These are phyloP conservation scores for Drosophila sp. DNA, from an alignment of 1,140 invertebrate genomes.

Conservation along the genomic window DNA sequence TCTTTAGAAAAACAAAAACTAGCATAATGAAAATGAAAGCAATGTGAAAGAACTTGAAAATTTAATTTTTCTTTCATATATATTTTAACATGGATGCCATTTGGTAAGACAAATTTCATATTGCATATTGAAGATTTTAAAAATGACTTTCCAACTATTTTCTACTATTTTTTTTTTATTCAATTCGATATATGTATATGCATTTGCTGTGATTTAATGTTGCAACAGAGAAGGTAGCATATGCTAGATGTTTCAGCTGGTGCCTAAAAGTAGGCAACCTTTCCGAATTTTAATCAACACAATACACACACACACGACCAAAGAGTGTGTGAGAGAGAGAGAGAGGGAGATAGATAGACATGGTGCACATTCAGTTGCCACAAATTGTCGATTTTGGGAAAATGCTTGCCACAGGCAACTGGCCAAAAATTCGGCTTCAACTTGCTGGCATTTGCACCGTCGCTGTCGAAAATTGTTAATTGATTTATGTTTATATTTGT, in stretches of 20 bases:
- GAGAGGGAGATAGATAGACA: neutral
- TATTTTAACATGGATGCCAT: too few relatives aligned
- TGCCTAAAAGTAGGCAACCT: slow-evolving; percentile 65
- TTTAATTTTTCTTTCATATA: too few relatives aligned
- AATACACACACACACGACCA: slow-evolving; percentile 18
- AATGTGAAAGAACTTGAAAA: too few relatives aligned
- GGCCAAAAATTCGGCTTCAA: slow-evolving; percentile 29
- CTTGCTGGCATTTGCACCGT: neutral
- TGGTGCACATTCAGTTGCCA: slow-evolving; percentile 34
- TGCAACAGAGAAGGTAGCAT: neutral
- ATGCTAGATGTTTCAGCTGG: slow-evolving; percentile 13
- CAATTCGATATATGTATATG: too few relatives aligned
- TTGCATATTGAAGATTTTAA: too few relatives aligned
- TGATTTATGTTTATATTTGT: slow-evolving; percentile 82
- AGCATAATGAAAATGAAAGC: too few relatives aligned
- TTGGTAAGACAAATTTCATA: too few relatives aligned
- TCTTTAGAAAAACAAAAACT: too few relatives aligned
- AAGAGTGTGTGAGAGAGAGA: slow-evolving; percentile 2
- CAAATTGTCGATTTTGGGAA: slow-evolving; percentile 65
- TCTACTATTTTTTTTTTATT: too few relatives aligned
- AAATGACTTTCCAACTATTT: too few relatives aligned
- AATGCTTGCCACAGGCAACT: slow-evolving; percentile 49
- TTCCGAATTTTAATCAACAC: slow-evolving; percentile 1
- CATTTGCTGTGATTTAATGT: too few relatives aligned
- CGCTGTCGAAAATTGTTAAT: slow-evolving; percentile 70